Conservation (phyloP, 2,113 vertebrate species). For the Deroptyus accipitrinus region DNA sequence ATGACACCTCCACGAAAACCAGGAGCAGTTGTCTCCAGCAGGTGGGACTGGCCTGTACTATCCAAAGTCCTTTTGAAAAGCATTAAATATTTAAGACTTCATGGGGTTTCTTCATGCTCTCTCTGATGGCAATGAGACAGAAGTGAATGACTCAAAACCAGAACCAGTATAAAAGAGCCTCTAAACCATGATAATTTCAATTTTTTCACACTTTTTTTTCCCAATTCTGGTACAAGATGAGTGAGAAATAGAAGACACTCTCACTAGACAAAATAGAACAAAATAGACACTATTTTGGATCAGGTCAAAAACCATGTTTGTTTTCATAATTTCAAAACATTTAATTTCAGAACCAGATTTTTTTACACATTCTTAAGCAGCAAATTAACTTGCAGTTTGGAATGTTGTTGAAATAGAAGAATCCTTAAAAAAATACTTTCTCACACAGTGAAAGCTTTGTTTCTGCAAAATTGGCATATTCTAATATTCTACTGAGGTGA, state of each 20-base stretch:
- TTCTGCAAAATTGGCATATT: background rate
- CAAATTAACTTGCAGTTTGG: slow-evolving; percentile 18
- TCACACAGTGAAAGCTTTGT: background rate
- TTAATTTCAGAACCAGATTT: background rate
- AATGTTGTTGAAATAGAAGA: background rate
- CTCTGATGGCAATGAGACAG: background rate
- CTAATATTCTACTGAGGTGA: background rate
- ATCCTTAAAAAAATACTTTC: background rate
- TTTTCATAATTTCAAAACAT: background rate
- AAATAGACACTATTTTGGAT: slow-evolving; percentile 3
- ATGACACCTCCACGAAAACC: background rate
- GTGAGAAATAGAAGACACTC: background rate
- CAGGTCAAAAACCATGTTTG: background rate
- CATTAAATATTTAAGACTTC: background rate
- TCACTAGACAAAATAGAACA: slow-evolving; percentile 14
- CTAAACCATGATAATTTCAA: background rate
- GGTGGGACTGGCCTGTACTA: background rate
- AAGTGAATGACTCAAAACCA: slow-evolving; percentile 1
- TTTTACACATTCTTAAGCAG: background rate
- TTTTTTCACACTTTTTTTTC: background rate
- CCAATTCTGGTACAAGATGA: background rate
- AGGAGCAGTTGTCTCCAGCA: background rate
- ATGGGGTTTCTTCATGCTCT: background rate
- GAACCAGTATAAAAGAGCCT: background rate
- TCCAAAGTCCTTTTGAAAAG: background rate